A percentile compares a stretch with the other conserved stretches of the same genome.
These are phyloP conservation scores for Agrotis clavis DNA, from an alignment of 2,888 invertebrate species.

Conservation along the genomic window DNA sequence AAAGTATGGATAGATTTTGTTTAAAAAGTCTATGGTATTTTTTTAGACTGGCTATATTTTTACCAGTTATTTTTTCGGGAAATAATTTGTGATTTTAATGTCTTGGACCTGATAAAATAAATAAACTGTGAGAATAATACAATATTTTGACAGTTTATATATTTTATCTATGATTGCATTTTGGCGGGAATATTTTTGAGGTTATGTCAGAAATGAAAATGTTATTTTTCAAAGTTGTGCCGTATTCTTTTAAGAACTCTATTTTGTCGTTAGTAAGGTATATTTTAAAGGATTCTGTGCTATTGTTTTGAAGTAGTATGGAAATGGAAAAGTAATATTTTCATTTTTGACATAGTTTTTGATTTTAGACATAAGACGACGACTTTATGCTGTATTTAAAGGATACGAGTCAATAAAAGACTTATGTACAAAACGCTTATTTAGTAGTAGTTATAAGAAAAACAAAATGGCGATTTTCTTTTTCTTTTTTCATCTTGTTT, in stretches of 20 bases:
- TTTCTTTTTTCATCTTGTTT: background rate
- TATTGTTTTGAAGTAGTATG: slow-evolving; percentile 25
- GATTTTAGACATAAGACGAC: slow-evolving; percentile 54
- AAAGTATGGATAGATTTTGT: slow-evolving; percentile 25
- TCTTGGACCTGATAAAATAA: slow-evolving; percentile 29
- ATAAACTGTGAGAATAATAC: slow-evolving; percentile 24
- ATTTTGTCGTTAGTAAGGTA: slow-evolving; percentile 24
- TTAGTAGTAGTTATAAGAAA: slow-evolving; percentile 55
- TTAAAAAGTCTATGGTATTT: slow-evolving; percentile 22
- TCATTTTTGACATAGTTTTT: slow-evolving; percentile 36
- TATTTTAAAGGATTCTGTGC: slow-evolving; percentile 20
- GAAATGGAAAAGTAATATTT: slow-evolving; percentile 20
- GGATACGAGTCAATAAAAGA: slow-evolving; percentile 74
- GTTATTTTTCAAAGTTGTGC: slow-evolving; percentile 20
- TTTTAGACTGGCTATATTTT: slow-evolving; percentile 16
- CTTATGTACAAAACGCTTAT: slow-evolving; percentile 70
- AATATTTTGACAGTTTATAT: slow-evolving; percentile 40
- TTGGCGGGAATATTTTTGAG: slow-evolving; percentile 34
- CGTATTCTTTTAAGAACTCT: slow-evolving; percentile 19
- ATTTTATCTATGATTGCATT: slow-evolving; percentile 44
- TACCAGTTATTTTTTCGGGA: slow-evolving; percentile 5
- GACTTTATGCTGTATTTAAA: slow-evolving; percentile 73
- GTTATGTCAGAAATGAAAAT: slow-evolving; percentile 46
- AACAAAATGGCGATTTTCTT: slow-evolving; percentile 41
- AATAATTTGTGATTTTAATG: slow-evolving; percentile 17